A percentile compares a stretch with the other conserved stretches of the same genome.
Evolutionary conservation across 2,113 vertebrate genomes (phyloP).

Genomic region (Martes martes): DNA sequence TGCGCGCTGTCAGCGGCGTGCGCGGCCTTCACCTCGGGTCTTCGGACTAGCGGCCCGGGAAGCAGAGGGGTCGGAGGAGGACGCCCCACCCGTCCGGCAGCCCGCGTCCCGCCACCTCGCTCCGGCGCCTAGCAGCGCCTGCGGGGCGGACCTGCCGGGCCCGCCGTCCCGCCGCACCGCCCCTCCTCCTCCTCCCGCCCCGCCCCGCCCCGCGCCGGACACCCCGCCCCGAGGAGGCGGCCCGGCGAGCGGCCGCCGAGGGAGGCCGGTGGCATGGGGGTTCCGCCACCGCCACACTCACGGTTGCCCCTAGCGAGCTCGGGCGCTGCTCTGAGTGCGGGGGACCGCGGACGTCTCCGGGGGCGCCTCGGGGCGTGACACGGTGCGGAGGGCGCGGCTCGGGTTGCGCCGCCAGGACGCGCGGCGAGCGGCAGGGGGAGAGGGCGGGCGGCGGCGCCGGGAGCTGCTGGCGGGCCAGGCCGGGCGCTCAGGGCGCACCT

Average conservation of each 20-base stretch:
- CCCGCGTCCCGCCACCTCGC: background rate
- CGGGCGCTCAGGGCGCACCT: slow-evolving; percentile 47
- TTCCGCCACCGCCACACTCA: background rate
- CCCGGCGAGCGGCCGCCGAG: slow-evolving; percentile 1
- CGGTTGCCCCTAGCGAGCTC: background rate
- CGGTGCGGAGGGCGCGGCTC: slow-evolving; percentile 1
- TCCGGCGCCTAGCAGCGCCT: rapidly evolving
- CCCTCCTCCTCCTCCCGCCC: slow-evolving; percentile 31
- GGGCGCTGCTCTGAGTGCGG: background rate
- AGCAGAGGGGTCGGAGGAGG: background rate
- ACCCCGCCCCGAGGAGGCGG: slow-evolving; percentile 73
- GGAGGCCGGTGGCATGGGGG: slow-evolving; percentile 56
- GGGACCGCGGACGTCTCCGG: background rate
- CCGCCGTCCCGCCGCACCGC: background rate
- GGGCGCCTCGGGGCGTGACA: slow-evolving; percentile 50
- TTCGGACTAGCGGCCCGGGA: background rate
- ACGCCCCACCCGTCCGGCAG: background rate
- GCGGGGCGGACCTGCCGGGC: background rate
- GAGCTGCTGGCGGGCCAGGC: slow-evolving; percentile 26
- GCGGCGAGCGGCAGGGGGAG: background rate
- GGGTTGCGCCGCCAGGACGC: slow-evolving; percentile 29
- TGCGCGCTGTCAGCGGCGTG: background rate
- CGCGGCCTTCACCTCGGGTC: background rate
- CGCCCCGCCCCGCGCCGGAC: slow-evolving; percentile 60
- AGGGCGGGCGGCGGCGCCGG: slow-evolving; percentile 6